Percentiles rank a stretch among this genome's conserved stretches.
phyloP scores from a whole-genome alignment of 2,888 invertebrate species.

The Drosophila imparisetae region DNA sequence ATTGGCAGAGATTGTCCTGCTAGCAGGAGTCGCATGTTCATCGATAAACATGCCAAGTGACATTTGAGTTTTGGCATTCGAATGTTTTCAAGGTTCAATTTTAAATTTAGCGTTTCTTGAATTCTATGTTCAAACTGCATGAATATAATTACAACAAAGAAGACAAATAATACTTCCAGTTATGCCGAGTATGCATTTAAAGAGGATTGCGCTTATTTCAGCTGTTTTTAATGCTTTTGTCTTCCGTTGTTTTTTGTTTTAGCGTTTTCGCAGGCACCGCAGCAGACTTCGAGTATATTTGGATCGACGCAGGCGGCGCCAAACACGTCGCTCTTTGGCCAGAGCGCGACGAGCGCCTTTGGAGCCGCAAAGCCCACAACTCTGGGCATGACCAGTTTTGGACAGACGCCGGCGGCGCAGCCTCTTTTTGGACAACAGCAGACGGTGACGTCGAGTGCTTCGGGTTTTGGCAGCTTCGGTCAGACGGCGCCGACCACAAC shows the following conservation, averaged over 20 bases:
- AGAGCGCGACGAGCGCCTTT: slow-evolving; percentile 87
- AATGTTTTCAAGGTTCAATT: background rate
- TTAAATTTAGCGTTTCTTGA: background rate
- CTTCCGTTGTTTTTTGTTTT: background rate
- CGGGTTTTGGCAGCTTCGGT: slow-evolving; percentile 88
- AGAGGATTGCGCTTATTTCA: background rate
- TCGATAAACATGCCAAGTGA: background rate
- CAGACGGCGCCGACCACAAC: slow-evolving; percentile 85
- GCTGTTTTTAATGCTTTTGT: background rate
- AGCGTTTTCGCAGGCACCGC: slow-evolving; percentile 84
- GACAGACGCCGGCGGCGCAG: slow-evolving; percentile 80
- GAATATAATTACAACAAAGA: background rate
- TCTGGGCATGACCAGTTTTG: slow-evolving; percentile 79
- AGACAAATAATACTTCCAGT: background rate
- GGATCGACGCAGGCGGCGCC: slow-evolving; percentile 85
- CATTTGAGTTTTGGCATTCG: background rate
- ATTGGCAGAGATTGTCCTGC: background rate
- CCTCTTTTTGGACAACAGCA: slow-evolving; percentile 86
- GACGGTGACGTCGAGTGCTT: slow-evolving; percentile 82
- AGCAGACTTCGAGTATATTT: slow-evolving; percentile 87
- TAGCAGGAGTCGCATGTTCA: background rate
- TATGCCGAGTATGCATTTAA: background rate
- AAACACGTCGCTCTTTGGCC: slow-evolving; percentile 88
- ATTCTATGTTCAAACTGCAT: background rate
- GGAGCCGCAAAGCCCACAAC: slow-evolving; percentile 86